phyloP scores from a whole-genome alignment of 2,797 vertebrate species.

The Ataeniobius toweri region DNA sequence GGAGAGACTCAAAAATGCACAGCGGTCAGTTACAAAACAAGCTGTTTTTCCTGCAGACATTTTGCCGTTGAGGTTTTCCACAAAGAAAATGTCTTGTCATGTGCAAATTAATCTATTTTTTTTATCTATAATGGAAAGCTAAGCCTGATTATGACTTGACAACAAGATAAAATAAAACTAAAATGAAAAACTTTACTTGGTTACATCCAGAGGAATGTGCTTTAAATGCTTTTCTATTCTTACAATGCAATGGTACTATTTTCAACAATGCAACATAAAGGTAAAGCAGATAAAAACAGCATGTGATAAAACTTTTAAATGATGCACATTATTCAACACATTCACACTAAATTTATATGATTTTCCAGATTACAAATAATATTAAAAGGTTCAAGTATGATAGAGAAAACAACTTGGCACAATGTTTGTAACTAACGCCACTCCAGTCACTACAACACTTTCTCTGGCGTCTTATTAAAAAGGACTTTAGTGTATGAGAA shows the following conservation, averaged over 20 bases:
- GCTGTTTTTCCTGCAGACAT: slow-evolving; percentile 16
- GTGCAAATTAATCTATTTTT: not conserved
- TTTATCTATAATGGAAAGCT: not conserved
- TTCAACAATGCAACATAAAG: not conserved
- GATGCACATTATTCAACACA: not conserved
- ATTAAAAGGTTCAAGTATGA: not conserved
- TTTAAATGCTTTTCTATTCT: not conserved
- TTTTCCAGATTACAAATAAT: not conserved
- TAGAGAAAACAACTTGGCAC: not conserved
- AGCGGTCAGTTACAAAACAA: slow-evolving; percentile 34
- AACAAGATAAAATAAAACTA: not conserved
- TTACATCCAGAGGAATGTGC: not conserved
- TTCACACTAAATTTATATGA: not conserved
- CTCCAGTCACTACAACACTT: no score
- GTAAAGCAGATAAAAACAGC: not conserved
- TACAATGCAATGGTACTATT: not conserved
- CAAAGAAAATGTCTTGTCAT: not conserved
- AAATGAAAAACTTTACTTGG: not conserved
- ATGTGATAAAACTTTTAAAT: not conserved
- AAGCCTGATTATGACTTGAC: not conserved
- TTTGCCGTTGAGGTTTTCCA: slow-evolving; percentile 23
- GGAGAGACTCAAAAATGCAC: slow-evolving; percentile 29
- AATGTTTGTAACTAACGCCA: not conserved
- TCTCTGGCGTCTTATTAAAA: no score
- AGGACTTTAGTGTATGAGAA: not conserved